Evolutionary conservation across 1,140 invertebrate genomes (phyloP), one percentile per base, ranked within the genome.

Genomic region (Onthophagus taurus): DNA sequence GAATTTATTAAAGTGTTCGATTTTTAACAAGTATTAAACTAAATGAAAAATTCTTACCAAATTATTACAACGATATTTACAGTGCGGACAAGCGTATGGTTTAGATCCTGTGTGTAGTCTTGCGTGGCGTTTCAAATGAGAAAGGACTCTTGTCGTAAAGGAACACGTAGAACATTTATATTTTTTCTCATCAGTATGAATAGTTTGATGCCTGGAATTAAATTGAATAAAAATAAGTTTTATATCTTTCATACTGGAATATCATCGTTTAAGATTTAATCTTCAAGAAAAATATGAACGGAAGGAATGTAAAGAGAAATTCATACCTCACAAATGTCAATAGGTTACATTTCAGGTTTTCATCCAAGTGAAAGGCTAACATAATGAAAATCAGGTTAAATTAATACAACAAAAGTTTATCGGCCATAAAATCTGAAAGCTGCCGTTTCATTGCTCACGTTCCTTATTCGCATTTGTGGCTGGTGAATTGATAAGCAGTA

Each of bases 21-120:
- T n/a, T n/a, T n/a, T n/a, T n/a, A n/a, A n/a, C n/a, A n/a, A n/a
- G n/a, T n/a, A n/a, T n/a, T n/a, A n/a, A n/a, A 34, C 16, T 17
- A 34, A 18, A 34, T 38, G 11, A 18, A 16, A 13, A 23, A 41
- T 39, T 66, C 66, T 72, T 66, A 79, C 77, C 69, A 79, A 58
- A 52, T 77, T 83, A 50, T 81, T 88, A 59, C 86, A 88, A 1
- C 75, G 75, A 54, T 85, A 92, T 12, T 64, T 42, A 58, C 88
- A 91, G 60, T 89, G 78, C 4, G 84, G 85, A 65, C 92, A 96
- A 50, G 74, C 75, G 67, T 85, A 93, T 0, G 90, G 89, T 58
- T 89, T 85, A 41, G 81, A 75, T 1, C 86, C 84, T 7, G 79
- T 81, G 56, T 92, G 88, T 16, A 78, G 68, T 5, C 78, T 73